Evolutionary conservation across 2,113 vertebrate species (phyloP).

Genomic region (Ia io): DNA sequence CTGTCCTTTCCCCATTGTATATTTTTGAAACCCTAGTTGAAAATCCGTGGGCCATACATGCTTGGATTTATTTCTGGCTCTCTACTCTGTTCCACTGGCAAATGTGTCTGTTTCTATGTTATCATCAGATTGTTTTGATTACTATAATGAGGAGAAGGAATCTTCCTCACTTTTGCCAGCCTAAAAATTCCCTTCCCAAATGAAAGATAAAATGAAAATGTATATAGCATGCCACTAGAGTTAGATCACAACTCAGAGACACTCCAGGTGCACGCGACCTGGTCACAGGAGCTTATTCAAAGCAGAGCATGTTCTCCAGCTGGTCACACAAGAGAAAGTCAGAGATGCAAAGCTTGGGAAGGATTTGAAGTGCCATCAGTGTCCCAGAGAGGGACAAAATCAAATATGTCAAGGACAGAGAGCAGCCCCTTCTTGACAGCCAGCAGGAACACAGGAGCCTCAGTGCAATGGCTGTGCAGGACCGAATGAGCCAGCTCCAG

Average conservation of each 20-base stretch:
- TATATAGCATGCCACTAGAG: not conserved
- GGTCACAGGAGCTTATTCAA: not conserved
- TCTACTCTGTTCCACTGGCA: not conserved
- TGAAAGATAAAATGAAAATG: not conserved
- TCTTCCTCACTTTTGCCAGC: not conserved
- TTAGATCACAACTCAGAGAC: not conserved
- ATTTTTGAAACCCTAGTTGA: not conserved
- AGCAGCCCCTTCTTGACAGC: not conserved
- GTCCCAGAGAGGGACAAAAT: too few relatives aligned
- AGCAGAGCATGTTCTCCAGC: not conserved
- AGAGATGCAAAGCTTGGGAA: not conserved
- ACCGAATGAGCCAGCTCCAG: not conserved
- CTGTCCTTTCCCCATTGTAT: not conserved
- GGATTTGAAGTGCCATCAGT: not conserved
- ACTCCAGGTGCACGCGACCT: not conserved
- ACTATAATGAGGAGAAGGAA: not conserved
- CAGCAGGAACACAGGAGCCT: not conserved
- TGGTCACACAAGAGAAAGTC: too few relatives aligned
- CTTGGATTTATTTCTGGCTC: not conserved
- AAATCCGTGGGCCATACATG: not conserved
- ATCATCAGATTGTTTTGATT: not conserved
- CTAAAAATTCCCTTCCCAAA: not conserved
- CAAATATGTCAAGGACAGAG: fast-evolving
- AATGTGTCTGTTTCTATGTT: not conserved
- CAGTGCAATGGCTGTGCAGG: not conserved